Percentiles rank a stretch among this genome's conserved stretches.
phyloP scores from a whole-genome alignment of 2,113 vertebrate genomes.

The Xiphophorus couchianus region DNA sequence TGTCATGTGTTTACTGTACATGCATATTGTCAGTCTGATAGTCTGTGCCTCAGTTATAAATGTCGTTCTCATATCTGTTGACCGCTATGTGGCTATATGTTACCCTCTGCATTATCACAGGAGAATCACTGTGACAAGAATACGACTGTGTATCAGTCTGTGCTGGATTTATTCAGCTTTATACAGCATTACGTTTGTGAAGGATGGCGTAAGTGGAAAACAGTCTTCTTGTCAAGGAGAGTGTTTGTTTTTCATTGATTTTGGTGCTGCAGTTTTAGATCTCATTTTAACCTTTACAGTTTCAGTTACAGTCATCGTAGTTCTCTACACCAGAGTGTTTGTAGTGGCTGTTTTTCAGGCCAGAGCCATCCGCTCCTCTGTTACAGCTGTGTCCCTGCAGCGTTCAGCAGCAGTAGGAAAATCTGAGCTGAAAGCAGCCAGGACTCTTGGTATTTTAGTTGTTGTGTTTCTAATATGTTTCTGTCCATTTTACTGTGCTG shows the following conservation, averaged over 20 bases:
- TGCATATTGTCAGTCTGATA: not conserved
- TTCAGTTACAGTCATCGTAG: slow-evolving; percentile 30
- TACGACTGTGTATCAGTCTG: not conserved
- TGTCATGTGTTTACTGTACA: slow-evolving; percentile 27
- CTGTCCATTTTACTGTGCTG: slow-evolving; percentile 17
- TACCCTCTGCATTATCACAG: slow-evolving; percentile 44
- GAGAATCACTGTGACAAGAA: slow-evolving; percentile 30
- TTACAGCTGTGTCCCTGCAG: not conserved
- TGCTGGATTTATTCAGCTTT: slow-evolving; percentile 37
- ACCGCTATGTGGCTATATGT: slow-evolving; percentile 21
- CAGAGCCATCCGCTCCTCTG: slow-evolving; percentile 55
- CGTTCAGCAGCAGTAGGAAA: not conserved
- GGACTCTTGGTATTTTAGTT: no score
- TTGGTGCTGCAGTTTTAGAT: not conserved
- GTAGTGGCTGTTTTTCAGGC: slow-evolving; percentile 55
- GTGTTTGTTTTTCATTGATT: not conserved
- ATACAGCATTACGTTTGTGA: fast-evolving
- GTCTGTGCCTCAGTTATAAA: not conserved
- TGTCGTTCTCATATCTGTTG: slow-evolving; percentile 48
- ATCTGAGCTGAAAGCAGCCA: slow-evolving; percentile 60
- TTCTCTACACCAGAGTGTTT: slow-evolving; percentile 51
- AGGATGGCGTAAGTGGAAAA: fast-evolving
- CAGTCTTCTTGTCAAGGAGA: not conserved
- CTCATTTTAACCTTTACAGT: slow-evolving; percentile 32
- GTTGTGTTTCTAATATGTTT: slow-evolving; percentile 18